Evolutionary conservation across 2,797 vertebrate genomes (phyloP).

Genomic region (Catostomus latipinnis): DNA sequence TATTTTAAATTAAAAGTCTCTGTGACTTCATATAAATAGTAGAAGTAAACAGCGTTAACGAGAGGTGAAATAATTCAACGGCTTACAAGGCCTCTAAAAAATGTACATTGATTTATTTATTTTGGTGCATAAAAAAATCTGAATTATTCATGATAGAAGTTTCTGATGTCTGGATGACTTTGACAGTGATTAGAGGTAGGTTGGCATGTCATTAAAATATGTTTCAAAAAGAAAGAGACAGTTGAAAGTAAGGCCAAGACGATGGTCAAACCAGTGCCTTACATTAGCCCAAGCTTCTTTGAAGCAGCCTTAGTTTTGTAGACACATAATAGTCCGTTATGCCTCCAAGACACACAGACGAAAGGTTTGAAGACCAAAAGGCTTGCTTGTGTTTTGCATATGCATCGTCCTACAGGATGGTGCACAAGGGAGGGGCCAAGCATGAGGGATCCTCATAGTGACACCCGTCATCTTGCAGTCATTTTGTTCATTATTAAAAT

Average conservation of each 20-base stretch:
- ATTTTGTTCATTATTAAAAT: slow-evolving; percentile 86
- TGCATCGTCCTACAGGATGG: slow-evolving; percentile 61
- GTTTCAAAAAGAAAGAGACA: slow-evolving; percentile 36
- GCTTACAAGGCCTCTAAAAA: not conserved
- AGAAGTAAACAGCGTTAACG: slow-evolving; percentile 59
- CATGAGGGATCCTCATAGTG: slow-evolving; percentile 20
- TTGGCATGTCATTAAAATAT: slow-evolving; percentile 53
- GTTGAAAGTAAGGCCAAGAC: slow-evolving; percentile 63
- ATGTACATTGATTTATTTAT: slow-evolving; percentile 2
- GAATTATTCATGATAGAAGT: slow-evolving; percentile 46
- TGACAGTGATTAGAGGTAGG: slow-evolving; percentile 69
- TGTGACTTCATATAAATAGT: slow-evolving; percentile 85
- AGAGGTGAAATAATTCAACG: slow-evolving; percentile 19
- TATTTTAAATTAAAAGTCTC: slow-evolving; percentile 81
- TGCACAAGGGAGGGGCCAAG: slow-evolving; percentile 28
- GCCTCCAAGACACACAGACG: slow-evolving; percentile 77
- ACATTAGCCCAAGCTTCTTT: slow-evolving; percentile 65
- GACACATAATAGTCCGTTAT: slow-evolving; percentile 80
- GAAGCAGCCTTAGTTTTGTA: slow-evolving; percentile 64
- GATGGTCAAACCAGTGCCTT: slow-evolving; percentile 67
- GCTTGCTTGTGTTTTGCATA: slow-evolving; percentile 77
- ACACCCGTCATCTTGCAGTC: slow-evolving; percentile 73
- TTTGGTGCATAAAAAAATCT: not conserved
- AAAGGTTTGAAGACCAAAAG: slow-evolving; percentile 68
- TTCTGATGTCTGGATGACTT: slow-evolving; percentile 59